phyloP scores from a whole-genome alignment of 2,797 vertebrate genomes.

The Meriones psammophilus region DNA sequence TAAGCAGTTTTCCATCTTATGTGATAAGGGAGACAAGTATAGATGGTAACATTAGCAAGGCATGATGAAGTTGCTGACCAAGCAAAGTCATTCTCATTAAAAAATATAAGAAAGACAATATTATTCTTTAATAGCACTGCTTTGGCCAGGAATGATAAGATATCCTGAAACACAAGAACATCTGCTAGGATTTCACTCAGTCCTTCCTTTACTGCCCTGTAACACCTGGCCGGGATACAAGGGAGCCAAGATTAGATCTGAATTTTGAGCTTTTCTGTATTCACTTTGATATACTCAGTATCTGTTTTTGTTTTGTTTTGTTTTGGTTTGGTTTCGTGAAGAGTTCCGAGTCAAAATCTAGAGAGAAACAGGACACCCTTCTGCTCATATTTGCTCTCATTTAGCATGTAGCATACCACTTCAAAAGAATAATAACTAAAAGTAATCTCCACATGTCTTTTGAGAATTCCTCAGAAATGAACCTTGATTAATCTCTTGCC shows the following conservation, averaged over 20 bases:
- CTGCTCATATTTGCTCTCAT: conserved; percentile 76
- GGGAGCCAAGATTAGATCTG: not conserved
- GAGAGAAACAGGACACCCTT: conserved; percentile 78
- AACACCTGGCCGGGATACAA: not conserved
- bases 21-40: not conserved
- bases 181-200: not conserved
- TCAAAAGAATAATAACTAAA: conserved; percentile 78
- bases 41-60: not conserved
- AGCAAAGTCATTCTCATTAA: conserved; percentile 23
- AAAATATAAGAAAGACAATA: not conserved
- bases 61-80: not conserved
- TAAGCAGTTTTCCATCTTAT: not conserved
- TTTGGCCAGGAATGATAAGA: not conserved
- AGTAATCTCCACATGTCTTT: conserved; percentile 75
- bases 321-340: not conserved
- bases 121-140: not conserved
- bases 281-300: not conserved
- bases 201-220: not conserved
- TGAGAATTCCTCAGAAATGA: conserved; percentile 78
- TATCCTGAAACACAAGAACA: conserved; percentile 3
- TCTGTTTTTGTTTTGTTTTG: not conserved
- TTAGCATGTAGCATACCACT: conserved; percentile 75
- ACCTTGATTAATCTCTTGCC: conserved; percentile 82
- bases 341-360: conserved; percentile 69
- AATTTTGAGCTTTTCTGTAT: conserved; percentile 31